A percentile compares a stretch with the other conserved stretches of the same genome.
Evolutionary conservation across 2,888 invertebrate genomes (phyloP).

Genomic region (Tenthredo notha): DNA sequence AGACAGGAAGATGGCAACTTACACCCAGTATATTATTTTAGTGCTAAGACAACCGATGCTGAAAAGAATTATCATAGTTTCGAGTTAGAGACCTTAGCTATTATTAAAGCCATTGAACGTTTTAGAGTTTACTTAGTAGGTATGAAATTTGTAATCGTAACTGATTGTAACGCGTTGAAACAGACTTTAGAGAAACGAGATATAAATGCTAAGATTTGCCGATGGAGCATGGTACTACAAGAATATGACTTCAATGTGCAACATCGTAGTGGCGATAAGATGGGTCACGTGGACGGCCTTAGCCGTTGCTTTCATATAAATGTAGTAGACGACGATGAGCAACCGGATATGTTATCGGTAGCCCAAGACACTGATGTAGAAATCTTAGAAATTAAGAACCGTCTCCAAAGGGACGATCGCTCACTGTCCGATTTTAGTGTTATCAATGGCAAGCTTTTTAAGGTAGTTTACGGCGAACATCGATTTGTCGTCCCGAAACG

Average conservation of each 20-base stretch:
- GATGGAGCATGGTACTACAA: constrained; percentile 21
- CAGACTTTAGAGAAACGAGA: not conserved
- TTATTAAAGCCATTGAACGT: not conserved
- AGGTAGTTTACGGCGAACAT: not conserved
- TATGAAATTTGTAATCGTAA: not conserved
- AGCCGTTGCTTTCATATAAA: not conserved
- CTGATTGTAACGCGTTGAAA: not conserved
- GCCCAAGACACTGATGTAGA: not conserved
- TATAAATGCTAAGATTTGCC: not conserved
- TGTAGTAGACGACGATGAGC: not conserved
- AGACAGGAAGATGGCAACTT: too few relatives aligned
- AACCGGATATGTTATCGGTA: not conserved
- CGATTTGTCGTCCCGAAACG: constrained; percentile 52
- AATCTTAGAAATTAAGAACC: not conserved
- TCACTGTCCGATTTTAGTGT: constrained; percentile 7
- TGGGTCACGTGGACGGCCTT: constrained; percentile 16
- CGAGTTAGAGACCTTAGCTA: not conserved
- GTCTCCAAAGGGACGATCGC: not conserved
- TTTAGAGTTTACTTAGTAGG: not conserved
- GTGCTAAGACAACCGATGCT: too few relatives aligned
- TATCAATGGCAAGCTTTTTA: constrained; percentile 10
- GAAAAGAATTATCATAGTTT: constrained; percentile 10
- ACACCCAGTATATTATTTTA: too few relatives aligned
- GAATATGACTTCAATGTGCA: not conserved
- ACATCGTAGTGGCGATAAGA: constrained; percentile 5